Base-by-base conservation (phyloP, 2,113 vertebrate species). In the Halcyon senegalensis region DNA sequence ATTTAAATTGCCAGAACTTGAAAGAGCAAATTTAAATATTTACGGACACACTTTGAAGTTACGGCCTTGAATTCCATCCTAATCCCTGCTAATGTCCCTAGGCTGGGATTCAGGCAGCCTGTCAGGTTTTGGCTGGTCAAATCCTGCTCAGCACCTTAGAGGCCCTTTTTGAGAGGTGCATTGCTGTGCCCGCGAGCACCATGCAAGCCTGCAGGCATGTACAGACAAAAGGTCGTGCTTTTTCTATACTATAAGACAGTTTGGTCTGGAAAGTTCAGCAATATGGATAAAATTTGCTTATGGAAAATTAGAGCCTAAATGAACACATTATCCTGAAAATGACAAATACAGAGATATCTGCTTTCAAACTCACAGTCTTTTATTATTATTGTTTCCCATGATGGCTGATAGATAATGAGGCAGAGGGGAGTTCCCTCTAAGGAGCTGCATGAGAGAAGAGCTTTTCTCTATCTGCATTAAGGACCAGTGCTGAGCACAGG, bases 221-320 rank as follows among this genome's bases (percentile, higher is more conserved):
- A 8, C 0, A 1, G 59, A 24, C 35, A 16, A 43, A 37, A 28
- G 23, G 31, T 27, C 16, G 1, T 48, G 25, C 6, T 35, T 73
- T 55, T 55, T 41, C 14, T 81, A n/a, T 39, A 6, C 43, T 21
- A 4, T 15, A 43, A 37, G 41, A 51, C 37, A 44, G 8, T 58
- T 43, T 58, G 63, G 35, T 63, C 16, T 72, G 58, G 33, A 30
- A 58, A 59, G 27, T 51, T 77, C 28, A 70, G 18, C 63, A 25
- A 28, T 60, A n/a, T 4, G 41, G 24, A 16, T 60, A 46, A 4
- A 41, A 60, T 30, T n/a, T 67, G 19, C 44, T 53, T 44, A 30
- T 9, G 16, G 83, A 69, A 69, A 75, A 46, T 18, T 13, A 33
- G 60, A 64, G 23, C 28, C 55, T 44, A 50, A 67, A 30, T n/a